Conservation (phyloP, 2,888 invertebrate genomes). For the Phalera bucephala region DNA sequence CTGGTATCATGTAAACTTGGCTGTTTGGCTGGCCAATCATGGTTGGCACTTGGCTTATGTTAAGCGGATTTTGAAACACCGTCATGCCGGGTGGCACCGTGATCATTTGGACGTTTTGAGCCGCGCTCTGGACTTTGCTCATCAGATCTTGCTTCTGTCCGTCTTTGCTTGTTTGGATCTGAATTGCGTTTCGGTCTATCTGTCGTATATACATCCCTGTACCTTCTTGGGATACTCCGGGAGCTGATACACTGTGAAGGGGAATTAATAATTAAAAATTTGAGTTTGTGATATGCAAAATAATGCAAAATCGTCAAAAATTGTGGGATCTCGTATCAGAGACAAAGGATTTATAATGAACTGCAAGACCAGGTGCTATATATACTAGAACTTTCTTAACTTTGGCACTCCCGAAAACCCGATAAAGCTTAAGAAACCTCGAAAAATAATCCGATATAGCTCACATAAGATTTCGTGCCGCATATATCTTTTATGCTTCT, state of each 20-base stretch:
- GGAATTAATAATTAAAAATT: neutral
- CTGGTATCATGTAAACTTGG: slow-evolving; percentile 77
- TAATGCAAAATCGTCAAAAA: too few species aligned
- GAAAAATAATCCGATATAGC: too few species aligned
- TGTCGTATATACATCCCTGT: slow-evolving; percentile 75
- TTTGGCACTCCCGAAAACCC: too few species aligned
- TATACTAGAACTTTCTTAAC: too few species aligned
- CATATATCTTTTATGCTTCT: too few species aligned
- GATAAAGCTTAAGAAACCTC: too few species aligned
- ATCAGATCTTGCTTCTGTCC: slow-evolving; percentile 65
- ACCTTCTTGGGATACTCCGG: slow-evolving; percentile 61
- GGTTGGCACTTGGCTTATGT: slow-evolving; percentile 67
- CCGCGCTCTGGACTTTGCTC: slow-evolving; percentile 59
- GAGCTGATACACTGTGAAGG: slow-evolving; percentile 57
- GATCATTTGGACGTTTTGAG: slow-evolving; percentile 77
- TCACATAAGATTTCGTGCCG: too few species aligned
- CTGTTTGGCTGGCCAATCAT: slow-evolving; percentile 69
- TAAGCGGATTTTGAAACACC: slow-evolving; percentile 69
- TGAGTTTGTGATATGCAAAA: too few species aligned
- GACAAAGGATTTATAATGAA: too few species aligned
- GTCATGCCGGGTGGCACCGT: slow-evolving; percentile 77
- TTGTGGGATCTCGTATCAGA: too few species aligned
- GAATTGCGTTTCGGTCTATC: slow-evolving; percentile 70
- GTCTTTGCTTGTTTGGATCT: slow-evolving; percentile 69
- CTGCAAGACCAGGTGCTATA: too few species aligned